Conservation (phyloP, 2,888 invertebrate genomes). For the Diaphora mendica region DNA sequence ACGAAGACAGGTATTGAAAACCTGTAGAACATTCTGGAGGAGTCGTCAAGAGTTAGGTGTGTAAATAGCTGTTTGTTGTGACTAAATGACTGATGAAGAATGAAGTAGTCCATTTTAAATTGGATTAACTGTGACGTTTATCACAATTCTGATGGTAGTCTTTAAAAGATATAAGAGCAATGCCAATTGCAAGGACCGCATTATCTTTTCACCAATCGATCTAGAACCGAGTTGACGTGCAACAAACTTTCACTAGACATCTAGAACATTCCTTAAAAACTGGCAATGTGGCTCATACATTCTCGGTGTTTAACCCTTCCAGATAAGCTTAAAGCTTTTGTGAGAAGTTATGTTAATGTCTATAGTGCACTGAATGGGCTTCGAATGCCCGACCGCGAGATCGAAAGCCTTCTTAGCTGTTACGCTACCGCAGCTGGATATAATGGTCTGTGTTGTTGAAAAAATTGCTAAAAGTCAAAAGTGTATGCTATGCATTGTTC, state of each 20-base stretch:
- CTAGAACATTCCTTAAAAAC: background rate
- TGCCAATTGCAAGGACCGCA: too few species aligned
- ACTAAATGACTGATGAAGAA: background rate
- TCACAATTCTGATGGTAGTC: background rate
- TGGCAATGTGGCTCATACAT: background rate
- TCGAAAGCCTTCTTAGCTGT: background rate
- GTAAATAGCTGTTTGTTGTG: background rate
- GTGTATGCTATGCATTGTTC: background rate
- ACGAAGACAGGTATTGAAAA: slow-evolving; percentile 7
- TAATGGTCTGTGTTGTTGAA: background rate
- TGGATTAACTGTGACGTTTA: background rate
- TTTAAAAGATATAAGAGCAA: background rate
- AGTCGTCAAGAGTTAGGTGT: background rate
- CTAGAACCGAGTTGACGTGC: too few species aligned
- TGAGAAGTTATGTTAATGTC: background rate
- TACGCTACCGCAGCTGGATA: background rate
- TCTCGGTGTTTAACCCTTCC: background rate
- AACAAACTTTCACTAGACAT: too few species aligned
- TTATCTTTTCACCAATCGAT: too few species aligned
- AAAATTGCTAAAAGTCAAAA: background rate
- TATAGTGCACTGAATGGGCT: background rate
- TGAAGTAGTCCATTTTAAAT: background rate
- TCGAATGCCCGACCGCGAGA: background rate
- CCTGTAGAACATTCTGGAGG: background rate
- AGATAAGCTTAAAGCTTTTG: background rate